Conservation (phyloP, 2,888 invertebrate species). For the Sinhomidia bicolor region DNA sequence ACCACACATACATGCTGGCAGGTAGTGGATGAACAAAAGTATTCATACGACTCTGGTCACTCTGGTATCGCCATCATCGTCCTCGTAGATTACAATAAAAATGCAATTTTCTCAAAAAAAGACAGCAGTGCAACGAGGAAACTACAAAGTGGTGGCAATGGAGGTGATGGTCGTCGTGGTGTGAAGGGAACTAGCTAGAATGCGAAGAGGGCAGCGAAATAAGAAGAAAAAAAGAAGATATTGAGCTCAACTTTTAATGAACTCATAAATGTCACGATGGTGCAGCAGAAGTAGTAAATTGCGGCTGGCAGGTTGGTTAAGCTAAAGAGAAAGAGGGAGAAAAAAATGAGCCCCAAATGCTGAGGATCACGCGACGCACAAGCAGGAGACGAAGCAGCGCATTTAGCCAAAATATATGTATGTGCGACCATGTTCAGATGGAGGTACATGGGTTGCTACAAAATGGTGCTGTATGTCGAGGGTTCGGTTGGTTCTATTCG, state of each 20-base stretch:
- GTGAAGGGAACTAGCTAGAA: neutral
- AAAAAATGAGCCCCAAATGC: constrained; percentile 55
- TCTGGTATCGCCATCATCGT: neutral
- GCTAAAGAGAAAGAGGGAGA: neutral
- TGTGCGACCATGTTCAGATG: neutral
- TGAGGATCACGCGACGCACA: constrained; percentile 75
- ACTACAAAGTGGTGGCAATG: neutral
- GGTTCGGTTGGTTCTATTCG: neutral
- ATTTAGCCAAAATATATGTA: neutral
- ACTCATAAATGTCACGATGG: constrained; percentile 77
- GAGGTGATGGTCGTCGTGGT: neutral
- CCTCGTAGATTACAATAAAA: constrained; percentile 31
- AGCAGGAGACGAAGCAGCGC: neutral
- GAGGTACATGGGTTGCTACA: neutral
- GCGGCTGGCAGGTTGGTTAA: constrained; percentile 34
- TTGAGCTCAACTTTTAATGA: constrained; percentile 75
- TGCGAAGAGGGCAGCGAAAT: neutral
- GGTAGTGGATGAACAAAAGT: too few relatives aligned
- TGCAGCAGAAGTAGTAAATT: constrained; percentile 56
- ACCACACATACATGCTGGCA: too few relatives aligned
- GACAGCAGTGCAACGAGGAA: neutral
- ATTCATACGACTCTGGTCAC: too few relatives aligned
- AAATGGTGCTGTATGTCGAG: neutral
- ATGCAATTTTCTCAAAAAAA: constrained; percentile 31
- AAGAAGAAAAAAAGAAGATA: constrained; percentile 34